These are phyloP conservation scores for Atopsyche davidsoni DNA, from an alignment of 1,140 invertebrate species.

Conservation along the genomic window DNA sequence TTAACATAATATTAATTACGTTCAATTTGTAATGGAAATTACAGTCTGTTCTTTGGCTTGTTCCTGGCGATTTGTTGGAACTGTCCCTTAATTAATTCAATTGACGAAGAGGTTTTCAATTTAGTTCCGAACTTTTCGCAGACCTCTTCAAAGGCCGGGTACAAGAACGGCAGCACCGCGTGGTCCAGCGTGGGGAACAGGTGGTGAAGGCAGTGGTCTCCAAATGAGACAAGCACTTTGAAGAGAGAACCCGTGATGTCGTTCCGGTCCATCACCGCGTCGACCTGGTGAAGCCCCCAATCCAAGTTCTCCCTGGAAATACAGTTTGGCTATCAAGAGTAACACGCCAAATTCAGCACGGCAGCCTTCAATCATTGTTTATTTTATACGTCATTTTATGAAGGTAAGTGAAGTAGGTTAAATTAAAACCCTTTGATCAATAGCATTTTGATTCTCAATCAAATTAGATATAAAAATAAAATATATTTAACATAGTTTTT, in stretches of 20 bases:
- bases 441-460: neutral
- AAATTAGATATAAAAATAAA: neutral
- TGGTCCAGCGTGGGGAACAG: conserved; percentile 78
- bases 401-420: conserved; percentile 2
- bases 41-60: too few species aligned
- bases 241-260: conserved; percentile 62
- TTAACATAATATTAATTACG: too few species aligned
- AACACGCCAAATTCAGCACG: too few species aligned
- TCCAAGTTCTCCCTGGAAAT: conserved; percentile 44
- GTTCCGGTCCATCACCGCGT: conserved; percentile 63
- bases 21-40: too few species aligned
- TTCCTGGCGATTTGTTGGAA: conserved; percentile 56
- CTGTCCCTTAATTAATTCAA: conserved; percentile 60
- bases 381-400: neutral
- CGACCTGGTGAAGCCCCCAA: conserved; percentile 74
- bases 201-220: conserved; percentile 73
- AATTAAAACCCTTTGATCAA: neutral
- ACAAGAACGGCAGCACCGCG: conserved; percentile 55
- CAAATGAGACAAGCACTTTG: conserved; percentile 64
- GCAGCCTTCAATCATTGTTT: neutral
- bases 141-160: conserved; percentile 60
- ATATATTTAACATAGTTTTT: too few species aligned
- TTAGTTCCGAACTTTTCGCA: conserved; percentile 62
- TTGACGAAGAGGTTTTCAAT: conserved; percentile 47
- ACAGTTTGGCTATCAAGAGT: too few species aligned